Percentiles rank a stretch among this genome's conserved stretches.
These are phyloP conservation scores for Hydropotes inermis DNA, from an alignment of 2,113 vertebrate genomes.

Conservation along the genomic window DNA sequence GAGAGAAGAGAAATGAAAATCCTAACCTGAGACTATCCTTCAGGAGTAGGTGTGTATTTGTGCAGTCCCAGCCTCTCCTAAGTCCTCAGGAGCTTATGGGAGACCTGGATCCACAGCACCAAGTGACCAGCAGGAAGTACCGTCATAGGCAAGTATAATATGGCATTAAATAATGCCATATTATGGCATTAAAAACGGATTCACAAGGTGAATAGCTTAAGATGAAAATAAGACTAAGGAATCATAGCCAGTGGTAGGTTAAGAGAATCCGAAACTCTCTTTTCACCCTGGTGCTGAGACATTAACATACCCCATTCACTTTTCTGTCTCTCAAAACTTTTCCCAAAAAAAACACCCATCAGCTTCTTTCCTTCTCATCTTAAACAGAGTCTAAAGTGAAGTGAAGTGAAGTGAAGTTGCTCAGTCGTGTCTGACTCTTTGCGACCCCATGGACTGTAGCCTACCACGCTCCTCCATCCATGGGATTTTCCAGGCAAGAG, in stretches of 20 bases:
- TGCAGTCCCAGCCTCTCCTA: not conserved
- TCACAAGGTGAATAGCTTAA: not conserved
- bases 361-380: not conserved
- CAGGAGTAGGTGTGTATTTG: not conserved
- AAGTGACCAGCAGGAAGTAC: not conserved
- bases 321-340: not conserved
- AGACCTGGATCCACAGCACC: not conserved
- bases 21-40: not conserved
- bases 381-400: not conserved
- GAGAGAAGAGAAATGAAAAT: not conserved
- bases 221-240: not conserved
- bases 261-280: not conserved
- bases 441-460: not conserved
- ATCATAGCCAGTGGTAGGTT: not conserved
- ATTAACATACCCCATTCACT: not conserved
- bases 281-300: not conserved
- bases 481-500: not conserved
- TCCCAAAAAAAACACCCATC: not conserved
- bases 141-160: not conserved
- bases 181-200: not conserved
- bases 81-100: not conserved
- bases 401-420: not conserved
- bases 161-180: not conserved
- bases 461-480: not conserved
- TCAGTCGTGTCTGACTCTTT: rapidly evolving